These are phyloP conservation scores for Varanus salvator DNA, from an alignment of 2,113 vertebrate species.

Conservation along the genomic window DNA sequence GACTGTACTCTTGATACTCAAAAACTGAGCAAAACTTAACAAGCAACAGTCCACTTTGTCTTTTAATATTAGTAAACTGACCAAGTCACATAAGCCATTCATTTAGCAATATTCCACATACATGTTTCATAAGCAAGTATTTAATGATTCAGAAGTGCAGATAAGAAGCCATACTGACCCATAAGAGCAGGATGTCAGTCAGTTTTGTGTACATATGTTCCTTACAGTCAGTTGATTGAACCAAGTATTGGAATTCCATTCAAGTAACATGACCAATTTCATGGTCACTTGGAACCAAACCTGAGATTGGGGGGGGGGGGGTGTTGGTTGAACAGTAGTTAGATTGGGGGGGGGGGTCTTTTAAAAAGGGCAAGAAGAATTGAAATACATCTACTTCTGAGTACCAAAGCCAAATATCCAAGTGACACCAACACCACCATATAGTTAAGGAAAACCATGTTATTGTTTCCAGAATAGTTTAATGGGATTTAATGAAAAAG, in stretches of 20 bases:
- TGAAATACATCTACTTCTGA: not conserved
- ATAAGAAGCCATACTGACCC: not conserved
- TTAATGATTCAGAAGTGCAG: not conserved
- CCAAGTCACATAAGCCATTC: not conserved
- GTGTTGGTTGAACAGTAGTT: not conserved
- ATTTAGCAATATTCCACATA: not conserved
- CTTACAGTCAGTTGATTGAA: not conserved
- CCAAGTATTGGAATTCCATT: not conserved
- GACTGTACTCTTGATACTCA: not conserved
- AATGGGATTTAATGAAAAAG: not conserved
- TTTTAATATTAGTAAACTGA: not conserved
- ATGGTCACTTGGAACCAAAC: not conserved
- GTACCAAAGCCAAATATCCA: not conserved
- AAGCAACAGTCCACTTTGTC: not conserved
- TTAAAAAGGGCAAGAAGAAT: not conserved
- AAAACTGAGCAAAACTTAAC: not conserved
- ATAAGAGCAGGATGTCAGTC: not conserved
- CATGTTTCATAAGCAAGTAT: not conserved
- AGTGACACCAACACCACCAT: accelerated
- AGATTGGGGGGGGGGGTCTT: not conserved
- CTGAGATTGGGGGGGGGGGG: not conserved
- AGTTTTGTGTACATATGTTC: not conserved
- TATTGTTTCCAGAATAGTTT: constrained; percentile 63
- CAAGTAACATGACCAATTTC: not conserved
- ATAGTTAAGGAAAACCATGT: constrained; percentile 47